Evolutionary conservation across 2,888 invertebrate species (phyloP), one percentile per base, ranked within the genome.

Genomic region (Pinctada fucata): DNA sequence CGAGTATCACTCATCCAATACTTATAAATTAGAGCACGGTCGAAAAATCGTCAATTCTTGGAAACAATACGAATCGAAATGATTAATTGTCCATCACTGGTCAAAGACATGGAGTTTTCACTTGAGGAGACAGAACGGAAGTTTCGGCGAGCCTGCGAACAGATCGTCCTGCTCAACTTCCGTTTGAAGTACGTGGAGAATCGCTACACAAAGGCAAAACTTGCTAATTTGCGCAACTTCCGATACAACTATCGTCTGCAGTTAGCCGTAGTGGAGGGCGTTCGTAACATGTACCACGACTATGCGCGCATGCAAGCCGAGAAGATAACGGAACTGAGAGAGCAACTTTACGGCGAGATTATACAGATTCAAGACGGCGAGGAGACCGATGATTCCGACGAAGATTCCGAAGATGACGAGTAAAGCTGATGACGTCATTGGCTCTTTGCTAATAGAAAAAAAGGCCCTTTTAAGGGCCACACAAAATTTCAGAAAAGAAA

Each of bases 241-340:
- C 85, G 88, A 31, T 89, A 89, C 84, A 85, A 83, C 48, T 78
- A 87, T 13, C 84, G 88, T 31, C 84, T 88, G 45, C 82, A 84
- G 13, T 83, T 88, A 75, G 88, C 88, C 65, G 86, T 86, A 5
- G 76, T 87, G 3, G 88, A 88, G 74, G 88, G 89, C 3, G 84
- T 84, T 3, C 75, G 87, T n/a, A 89, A 88, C 83, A 88, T 88
- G 88, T 88, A 85, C 78, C 86, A 88, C 79, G 88, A 89, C 72
- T 89, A 87, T 76, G 89, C 89, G n/a, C 80, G 81, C 69, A 75
- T 79, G 50, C 83, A 86, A 76, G 88, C 87, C 6, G 86, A 84
- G 64, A 81, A 82, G 16, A 82, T 87, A 52, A 82, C 81, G 3
- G 74, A 85, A 45, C 78, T 86, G 16, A 77, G 84, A 13, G 83